Base-by-base conservation (phyloP, 2,113 vertebrate species). In the Grallaria varia region DNA sequence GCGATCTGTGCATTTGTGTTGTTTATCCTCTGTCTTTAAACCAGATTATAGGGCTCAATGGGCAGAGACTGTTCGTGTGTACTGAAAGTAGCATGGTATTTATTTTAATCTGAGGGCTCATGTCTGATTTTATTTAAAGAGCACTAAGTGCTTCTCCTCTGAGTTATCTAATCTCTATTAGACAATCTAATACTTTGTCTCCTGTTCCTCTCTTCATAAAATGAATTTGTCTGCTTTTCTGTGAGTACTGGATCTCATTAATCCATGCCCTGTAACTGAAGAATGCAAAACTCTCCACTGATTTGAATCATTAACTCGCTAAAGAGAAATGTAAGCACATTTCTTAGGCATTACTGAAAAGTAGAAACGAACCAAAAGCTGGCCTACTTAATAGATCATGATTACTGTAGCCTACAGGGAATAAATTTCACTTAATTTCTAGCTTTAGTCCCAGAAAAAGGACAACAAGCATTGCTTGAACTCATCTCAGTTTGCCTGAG, bases 141-240 rank as follows among this genome's bases (percentile, higher is more conserved):
- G 31, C 31, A 40, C 67, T 91, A 87, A 96, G 75, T 93, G 74
- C 89, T 95, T 94, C 66, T 95, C 33, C 25, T 89, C 74, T 84
- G 72, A 90, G 21, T 93, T 94, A 87, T 69, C 49, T 93, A 87
- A 85, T 95, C 71, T 78, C 75, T 89, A 82, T 94, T 94, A 93
- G 93, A 81, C 73, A 89, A 78, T 77, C 59, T 95, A 93, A 95
- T 92, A 77, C 52, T 80, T 95, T 83, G 58, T 76, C 72, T 90
- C 55, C 42, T 28, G 4, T 73, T 89, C 31, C 89, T 91, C 56
- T 53, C n/a, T 72, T 53, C 80, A 63, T 67, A 87, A 95, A 91
- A 95, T 72, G 21, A 72, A 93, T 93, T 37, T 87, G 53, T 91
- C 87, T 96, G 77, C 93, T 95, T 92, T 94, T 82, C 73, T 87